A percentile compares a stretch with the other conserved stretches of the same genome.
Evolutionary conservation across 1,140 invertebrate genomes (phyloP).

Genomic region (Mamestra configurata): DNA sequence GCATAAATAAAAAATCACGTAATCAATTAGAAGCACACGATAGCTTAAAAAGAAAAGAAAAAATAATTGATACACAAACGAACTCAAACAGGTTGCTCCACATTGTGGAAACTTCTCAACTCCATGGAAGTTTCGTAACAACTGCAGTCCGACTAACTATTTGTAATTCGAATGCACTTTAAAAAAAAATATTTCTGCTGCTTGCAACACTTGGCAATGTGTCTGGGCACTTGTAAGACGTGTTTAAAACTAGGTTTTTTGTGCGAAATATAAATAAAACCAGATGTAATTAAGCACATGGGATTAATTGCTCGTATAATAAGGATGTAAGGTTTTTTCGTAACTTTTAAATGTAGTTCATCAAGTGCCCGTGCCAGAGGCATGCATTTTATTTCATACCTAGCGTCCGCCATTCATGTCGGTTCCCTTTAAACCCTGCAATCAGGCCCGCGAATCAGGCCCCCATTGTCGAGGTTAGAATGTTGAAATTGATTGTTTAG

Average conservation of each 20-base stretch:
- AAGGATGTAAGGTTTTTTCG: neutral
- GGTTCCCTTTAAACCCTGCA: too few relatives aligned
- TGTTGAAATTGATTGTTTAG: too few relatives aligned
- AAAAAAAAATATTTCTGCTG: constrained; percentile 1
- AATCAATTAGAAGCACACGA: too few relatives aligned
- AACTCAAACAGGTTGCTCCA: neutral
- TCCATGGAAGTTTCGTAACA: neutral
- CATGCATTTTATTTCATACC: too few relatives aligned
- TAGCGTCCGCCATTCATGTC: too few relatives aligned
- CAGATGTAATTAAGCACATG: neutral
- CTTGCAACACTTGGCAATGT: constrained; percentile 32
- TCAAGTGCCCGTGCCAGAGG: neutral
- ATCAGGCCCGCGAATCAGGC: too few relatives aligned
- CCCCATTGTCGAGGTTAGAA: too few relatives aligned
- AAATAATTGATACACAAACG: neutral
- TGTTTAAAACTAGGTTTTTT: constrained; percentile 17
- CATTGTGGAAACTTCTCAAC: constrained; percentile 8
- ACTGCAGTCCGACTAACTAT: neutral
- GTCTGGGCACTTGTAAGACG: neutral
- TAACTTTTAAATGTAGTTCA: neutral
- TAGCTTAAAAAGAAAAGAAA: too few relatives aligned
- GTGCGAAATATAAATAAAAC: constrained; percentile 5
- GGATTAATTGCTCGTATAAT: neutral
- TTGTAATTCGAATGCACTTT: constrained; percentile 39
- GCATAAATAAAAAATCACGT: too few relatives aligned